phyloP scores from a whole-genome alignment of 2,113 vertebrate species.

The Columbina picui region DNA sequence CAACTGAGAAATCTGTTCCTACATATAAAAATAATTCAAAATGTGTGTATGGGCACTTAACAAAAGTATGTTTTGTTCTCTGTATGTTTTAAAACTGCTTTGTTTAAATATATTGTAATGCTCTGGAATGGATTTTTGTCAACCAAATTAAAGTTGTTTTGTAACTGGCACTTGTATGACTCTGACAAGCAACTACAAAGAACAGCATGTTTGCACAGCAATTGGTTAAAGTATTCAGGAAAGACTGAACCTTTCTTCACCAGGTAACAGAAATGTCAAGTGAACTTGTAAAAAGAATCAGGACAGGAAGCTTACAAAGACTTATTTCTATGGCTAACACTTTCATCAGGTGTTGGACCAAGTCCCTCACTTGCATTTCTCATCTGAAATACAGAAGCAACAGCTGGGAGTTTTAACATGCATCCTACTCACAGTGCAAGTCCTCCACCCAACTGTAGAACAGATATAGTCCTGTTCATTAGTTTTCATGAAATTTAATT shows the following conservation, averaged over 20 bases:
- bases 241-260: background rate
- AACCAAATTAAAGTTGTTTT: background rate
- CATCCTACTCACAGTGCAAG: background rate
- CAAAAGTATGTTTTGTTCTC: slow-evolving; percentile 6
- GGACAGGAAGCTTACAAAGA: background rate
- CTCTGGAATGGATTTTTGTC: background rate
- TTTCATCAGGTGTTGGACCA: slow-evolving; percentile 16
- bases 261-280: slow-evolving; percentile 7
- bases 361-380: background rate
- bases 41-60: background rate
- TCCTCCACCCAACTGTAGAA: background rate
- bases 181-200: background rate
- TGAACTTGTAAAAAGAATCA: background rate
- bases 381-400: slow-evolving; percentile 2
- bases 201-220: background rate
- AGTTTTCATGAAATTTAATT: background rate
- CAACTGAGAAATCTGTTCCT: background rate
- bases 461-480: background rate
- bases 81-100: background rate
- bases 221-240: background rate
- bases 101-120: background rate
- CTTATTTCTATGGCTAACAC: background rate
- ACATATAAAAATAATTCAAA: background rate
- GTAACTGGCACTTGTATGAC: background rate
- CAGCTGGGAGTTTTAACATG: background rate